Base-by-base conservation (phyloP, 1,140 invertebrate genomes). In the Lepidurus packardi region DNA sequence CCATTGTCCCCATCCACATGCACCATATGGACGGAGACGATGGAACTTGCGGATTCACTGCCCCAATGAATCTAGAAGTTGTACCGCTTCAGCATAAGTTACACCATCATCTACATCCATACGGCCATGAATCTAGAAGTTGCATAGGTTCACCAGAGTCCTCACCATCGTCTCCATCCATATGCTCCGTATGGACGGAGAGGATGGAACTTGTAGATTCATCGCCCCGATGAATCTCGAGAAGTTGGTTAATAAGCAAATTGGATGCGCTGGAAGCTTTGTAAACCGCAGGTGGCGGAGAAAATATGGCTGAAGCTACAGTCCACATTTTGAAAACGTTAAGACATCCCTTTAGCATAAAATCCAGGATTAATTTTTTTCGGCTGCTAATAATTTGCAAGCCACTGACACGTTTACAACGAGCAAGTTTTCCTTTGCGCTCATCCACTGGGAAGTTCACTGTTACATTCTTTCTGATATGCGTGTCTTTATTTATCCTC, bases 271-370 rank as follows among this genome's bases (percentile, higher is more conserved):
- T 13, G 21, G 16, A 65, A 65, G 34, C 34, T 34, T 34, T 34
- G 34, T 34, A 65, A 65, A 16, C 16, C 13, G 8, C 16, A n/a
- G 53, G 16, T 4, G 6, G 8, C 16, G 53, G 53, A 13, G 53
- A 1, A n/a, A 65, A 65, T n/a, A 65, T 65, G 16, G 4, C 53
- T 16, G 16, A 16, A n/a, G 16, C 21, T 8, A 21, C 53, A 13
- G 53, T 21, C 53, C 13, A 16, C 21, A 65, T 65, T 65, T 65
- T 65, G 53, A 65, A 65, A 13, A 7, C 4, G 16, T n/a, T 65
- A 65, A 65, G 53, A 65, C 53, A 65, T 65, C 53, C 53, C 21
- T 65, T 65, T 65, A 65, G 53, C 53, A 65, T 65, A 65, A 65
- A 65, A 65, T 65, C 53, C 13, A 65, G 13, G 53, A 65, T 65